Evolutionary conservation across 2,113 vertebrate species (phyloP).

Genomic region (Aspidoscelis tigris): DNA sequence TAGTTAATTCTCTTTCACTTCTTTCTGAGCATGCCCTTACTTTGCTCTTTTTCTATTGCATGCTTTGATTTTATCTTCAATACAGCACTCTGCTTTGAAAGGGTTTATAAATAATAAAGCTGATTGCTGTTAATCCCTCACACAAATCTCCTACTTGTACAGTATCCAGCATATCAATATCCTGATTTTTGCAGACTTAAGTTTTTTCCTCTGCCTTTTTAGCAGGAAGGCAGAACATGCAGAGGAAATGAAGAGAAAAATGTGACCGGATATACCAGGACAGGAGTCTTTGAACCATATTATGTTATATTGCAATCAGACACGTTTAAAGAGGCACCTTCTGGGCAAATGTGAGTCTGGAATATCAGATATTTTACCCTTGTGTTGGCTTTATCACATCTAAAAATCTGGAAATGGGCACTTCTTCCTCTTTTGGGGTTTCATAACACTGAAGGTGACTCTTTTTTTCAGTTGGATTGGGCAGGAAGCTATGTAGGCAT

Average conservation of each 20-base stretch:
- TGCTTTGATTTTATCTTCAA: background rate
- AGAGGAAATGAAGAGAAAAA: background rate
- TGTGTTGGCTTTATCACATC: too few species aligned
- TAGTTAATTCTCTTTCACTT: background rate
- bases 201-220: background rate
- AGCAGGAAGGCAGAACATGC: background rate
- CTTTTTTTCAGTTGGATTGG: too few species aligned
- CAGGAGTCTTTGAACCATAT: background rate
- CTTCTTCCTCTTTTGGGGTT: background rate
- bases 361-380: too few species aligned
- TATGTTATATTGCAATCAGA: background rate
- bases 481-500: too few species aligned
- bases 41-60: background rate
- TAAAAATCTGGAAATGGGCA: background rate
- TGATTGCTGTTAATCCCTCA: background rate
- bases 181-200: background rate
- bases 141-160: background rate
- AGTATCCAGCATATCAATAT: background rate
- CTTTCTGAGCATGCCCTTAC: background rate
- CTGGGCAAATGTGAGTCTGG: too few species aligned
- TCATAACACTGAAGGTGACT: too few species aligned
- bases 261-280: background rate
- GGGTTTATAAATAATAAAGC: constrained; percentile 26
- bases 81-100: constrained; percentile 1
- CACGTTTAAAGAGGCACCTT: background rate